Percentiles rank a stretch among this genome's conserved stretches.
Evolutionary conservation across 2,113 vertebrate species (phyloP).

Genomic region (Paradisaea rubra): DNA sequence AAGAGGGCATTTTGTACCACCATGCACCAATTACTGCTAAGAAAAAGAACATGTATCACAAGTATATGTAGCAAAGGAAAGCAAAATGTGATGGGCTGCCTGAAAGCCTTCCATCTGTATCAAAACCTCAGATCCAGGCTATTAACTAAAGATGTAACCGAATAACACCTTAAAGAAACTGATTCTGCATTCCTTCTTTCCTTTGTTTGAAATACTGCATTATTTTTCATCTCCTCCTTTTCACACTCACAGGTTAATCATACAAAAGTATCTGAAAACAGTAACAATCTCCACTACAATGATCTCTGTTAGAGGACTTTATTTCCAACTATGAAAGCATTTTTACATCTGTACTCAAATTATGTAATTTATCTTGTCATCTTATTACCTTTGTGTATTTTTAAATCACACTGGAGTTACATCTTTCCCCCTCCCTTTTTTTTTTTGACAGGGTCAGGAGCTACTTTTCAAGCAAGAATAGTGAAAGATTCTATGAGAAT

Average conservation of each 20-base stretch:
- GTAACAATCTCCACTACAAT: background rate
- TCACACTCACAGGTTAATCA: background rate
- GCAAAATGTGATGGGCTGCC: background rate
- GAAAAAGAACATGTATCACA: background rate
- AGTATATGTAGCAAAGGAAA: background rate
- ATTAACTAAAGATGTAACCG: background rate
- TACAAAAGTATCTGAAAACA: background rate
- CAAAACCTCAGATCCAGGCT: background rate
- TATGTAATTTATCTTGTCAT: background rate
- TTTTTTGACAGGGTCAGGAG: rapidly evolving
- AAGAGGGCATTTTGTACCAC: background rate
- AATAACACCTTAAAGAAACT: background rate
- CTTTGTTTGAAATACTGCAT: background rate
- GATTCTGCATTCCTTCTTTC: background rate
- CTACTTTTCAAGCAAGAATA: background rate
- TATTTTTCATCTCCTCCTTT: background rate
- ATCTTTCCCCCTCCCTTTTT: no score
- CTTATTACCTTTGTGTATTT: background rate
- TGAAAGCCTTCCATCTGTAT: background rate
- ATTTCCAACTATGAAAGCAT: background rate
- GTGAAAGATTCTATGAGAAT: background rate
- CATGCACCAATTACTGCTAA: background rate
- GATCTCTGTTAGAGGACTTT: background rate
- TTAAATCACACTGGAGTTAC: background rate
- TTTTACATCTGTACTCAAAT: background rate